These are phyloP conservation scores for Pocillopora grandis DNA, from an alignment of 92 coral and sea anemone species.

Conservation along the genomic window DNA sequence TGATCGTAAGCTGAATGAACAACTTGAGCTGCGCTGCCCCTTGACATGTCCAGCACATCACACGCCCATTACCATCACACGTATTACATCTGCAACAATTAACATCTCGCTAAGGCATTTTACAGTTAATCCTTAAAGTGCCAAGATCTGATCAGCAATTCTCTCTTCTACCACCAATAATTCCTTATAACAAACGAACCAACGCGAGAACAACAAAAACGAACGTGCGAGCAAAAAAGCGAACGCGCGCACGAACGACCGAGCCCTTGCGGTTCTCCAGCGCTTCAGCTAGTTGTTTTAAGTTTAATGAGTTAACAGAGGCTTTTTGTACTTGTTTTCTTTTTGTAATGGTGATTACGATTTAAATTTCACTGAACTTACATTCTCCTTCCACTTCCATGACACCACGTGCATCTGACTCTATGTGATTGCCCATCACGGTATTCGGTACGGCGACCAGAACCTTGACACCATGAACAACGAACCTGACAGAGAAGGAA, in stretches of 20 bases:
- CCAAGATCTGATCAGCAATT: too few species aligned
- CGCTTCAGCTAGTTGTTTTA: too few species aligned
- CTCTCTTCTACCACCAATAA: too few species aligned
- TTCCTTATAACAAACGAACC: too few species aligned
- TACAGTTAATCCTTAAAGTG: too few species aligned
- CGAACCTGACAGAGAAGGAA: constrained; percentile 41
- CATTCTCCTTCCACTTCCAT: constrained; percentile 78
- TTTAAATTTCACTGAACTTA: background rate
- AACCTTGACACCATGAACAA: constrained; percentile 68
- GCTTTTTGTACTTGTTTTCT: background rate
- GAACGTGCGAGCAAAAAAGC: too few species aligned
- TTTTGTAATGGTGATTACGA: too few species aligned
- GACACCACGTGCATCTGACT: constrained; percentile 74
- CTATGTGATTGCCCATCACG: constrained; percentile 69
- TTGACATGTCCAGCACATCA: constrained; percentile 75
- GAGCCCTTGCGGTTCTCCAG: too few species aligned
- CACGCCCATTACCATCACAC: constrained; percentile 85
- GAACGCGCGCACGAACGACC: too few species aligned
- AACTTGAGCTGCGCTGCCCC: constrained; percentile 85
- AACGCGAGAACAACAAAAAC: too few species aligned
- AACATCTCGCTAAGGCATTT: too few species aligned
- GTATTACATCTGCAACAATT: constrained; percentile 64
- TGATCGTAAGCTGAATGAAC: constrained; percentile 80
- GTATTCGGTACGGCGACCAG: constrained; percentile 69
- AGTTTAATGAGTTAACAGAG: background rate